Conservation (phyloP, 2,888 invertebrate species). For the Stenolophus ochropezus region DNA sequence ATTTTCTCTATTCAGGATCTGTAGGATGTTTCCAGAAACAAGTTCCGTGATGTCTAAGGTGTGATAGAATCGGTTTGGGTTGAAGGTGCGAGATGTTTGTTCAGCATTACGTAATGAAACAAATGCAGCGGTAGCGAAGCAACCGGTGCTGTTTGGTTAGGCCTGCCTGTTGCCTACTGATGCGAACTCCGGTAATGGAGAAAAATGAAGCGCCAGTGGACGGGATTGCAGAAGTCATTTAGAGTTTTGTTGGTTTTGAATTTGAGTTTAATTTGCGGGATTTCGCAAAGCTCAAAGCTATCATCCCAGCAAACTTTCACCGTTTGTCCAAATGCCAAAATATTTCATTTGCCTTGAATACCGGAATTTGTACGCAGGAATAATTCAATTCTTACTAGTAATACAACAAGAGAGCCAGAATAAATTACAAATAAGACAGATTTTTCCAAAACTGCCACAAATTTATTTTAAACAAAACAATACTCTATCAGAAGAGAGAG, state of each 20-base stretch:
- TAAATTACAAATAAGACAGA: neutral
- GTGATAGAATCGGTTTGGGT: too few relatives aligned
- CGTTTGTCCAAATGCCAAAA: neutral
- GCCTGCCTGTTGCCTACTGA: neutral
- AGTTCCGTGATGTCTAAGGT: too few relatives aligned
- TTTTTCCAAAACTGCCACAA: too few relatives aligned
- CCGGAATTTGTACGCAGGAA: neutral
- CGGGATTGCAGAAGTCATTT: conserved; percentile 23
- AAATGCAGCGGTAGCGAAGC: neutral
- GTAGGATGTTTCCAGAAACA: too few relatives aligned
- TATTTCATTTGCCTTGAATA: neutral
- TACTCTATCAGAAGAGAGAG: too few relatives aligned
- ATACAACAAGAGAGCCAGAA: too few relatives aligned
- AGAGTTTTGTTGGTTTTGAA: conserved; percentile 34
- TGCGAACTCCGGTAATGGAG: neutral
- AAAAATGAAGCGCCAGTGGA: neutral
- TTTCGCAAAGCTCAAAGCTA: conserved; percentile 23
- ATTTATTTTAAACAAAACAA: too few relatives aligned
- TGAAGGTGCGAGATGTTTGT: conserved; percentile 10
- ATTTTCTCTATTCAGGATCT: too few relatives aligned
- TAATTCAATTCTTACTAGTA: neutral
- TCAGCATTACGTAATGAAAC: conserved; percentile 34
- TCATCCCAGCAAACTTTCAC: neutral
- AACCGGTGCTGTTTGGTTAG: conserved; percentile 36
- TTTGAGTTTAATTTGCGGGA: conserved; percentile 22